Base-by-base conservation (phyloP, 2,888 invertebrate species). In the Slavum lentiscoides region DNA sequence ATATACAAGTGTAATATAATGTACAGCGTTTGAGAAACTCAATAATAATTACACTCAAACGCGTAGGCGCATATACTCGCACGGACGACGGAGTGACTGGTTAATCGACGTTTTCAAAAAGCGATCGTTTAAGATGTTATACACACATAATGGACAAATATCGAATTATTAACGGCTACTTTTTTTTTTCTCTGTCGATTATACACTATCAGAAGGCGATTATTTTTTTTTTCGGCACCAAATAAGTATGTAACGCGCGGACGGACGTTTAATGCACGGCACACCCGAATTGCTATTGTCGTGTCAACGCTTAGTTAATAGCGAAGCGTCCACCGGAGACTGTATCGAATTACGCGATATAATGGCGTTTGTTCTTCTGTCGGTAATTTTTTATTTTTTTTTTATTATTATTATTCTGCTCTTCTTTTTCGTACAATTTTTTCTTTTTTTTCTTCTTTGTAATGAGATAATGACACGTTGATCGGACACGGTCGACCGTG, bases 381-480 rank as follows among this genome's bases (percentile, higher is more conserved):
- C 3, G 39, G 37, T 64, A 62, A 69, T 70, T 69, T 69, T 55
- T 69, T 62, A n/a, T 43, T 9, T 43, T 43, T 9, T 43, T 43
- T 9, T 43, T 43, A 39, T 7, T 39, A 39, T 39, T 68, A 5
- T 37, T 23, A 39, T 23, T 61, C 2, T 11, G 4, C 30, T 77
- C 19, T 67, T 68, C 9, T 37, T 23, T 21, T 39, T 69, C 17
- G 30, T 30, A 30, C 30, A 30, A 30, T 53, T 43, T 9, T 43
- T 43, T 1, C 6, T 43, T 4, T 49, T 49, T 4, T 9, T 49
- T 13, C 13, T 49, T 49, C 13, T 49, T 49, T 49, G 13, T 80
- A 69, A 80, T 62, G 64, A 80, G 70, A 80, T 80, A 80, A 80
- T 80, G 64, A 80, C 55, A 58, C 70, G 37, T 70, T 64, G 23